Conservation (phyloP, 2,113 vertebrate genomes). For the Callocephalon fimbriatum region DNA sequence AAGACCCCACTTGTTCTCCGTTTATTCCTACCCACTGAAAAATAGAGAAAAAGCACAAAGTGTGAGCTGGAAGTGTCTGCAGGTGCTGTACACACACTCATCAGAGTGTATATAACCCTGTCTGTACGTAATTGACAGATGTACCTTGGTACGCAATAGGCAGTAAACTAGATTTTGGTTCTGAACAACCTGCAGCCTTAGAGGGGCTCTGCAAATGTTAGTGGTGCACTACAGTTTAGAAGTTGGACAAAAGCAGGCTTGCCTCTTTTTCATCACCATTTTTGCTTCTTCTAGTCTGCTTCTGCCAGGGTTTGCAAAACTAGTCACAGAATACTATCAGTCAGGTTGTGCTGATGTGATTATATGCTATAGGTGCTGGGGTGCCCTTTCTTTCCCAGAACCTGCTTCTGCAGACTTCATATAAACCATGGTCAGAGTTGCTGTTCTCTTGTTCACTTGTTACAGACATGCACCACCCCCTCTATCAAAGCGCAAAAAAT, state of each 20-base stretch:
- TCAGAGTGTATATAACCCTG: neutral
- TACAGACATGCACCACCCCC: neutral
- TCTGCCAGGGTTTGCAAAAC: neutral
- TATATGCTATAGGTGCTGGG: neutral
- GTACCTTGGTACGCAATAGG: neutral
- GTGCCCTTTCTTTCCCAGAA: neutral
- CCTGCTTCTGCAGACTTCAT: neutral
- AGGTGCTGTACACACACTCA: neutral
- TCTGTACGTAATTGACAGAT: neutral
- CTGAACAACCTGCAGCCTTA: neutral
- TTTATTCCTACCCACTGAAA: no score
- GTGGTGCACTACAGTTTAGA: neutral
- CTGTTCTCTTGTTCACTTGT: neutral
- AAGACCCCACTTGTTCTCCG: no score
- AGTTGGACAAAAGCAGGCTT: neutral
- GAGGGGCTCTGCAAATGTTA: neutral
- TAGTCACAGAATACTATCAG: neutral
- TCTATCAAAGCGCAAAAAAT: neutral
- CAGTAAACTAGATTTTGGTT: neutral
- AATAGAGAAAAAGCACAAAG: no score
- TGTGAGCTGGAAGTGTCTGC: no score
- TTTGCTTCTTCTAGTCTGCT: neutral
- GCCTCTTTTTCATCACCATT: neutral
- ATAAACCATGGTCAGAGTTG: neutral
- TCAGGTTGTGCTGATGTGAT: neutral